A percentile compares a stretch with the other conserved stretches of the same genome.
phyloP scores from a whole-genome alignment of 2,888 invertebrate species.

The Heliconius ethilla region DNA sequence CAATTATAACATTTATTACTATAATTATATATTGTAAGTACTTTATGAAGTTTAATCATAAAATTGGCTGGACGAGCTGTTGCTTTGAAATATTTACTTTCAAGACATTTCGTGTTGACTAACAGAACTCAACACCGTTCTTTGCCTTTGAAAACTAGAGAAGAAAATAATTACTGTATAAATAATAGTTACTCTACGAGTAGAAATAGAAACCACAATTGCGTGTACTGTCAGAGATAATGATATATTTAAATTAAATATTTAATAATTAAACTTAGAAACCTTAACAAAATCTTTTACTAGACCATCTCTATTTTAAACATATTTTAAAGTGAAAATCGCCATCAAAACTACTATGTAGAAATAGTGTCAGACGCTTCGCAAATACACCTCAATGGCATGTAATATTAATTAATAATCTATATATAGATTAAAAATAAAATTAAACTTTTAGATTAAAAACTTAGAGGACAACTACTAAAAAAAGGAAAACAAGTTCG shows the following conservation, averaged over 20 bases:
- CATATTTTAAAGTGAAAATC: neutral
- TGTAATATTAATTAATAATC: neutral
- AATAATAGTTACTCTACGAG: no score
- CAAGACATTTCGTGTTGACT: no score
- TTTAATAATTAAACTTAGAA: no score
- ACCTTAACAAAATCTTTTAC: neutral
- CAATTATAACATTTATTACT: conserved; percentile 34
- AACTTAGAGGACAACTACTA: neutral
- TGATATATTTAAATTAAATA: no score
- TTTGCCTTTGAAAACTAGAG: no score
- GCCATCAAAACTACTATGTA: neutral
- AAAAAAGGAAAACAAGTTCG: neutral
- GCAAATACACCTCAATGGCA: neutral
- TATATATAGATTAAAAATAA: conserved; percentile 1
- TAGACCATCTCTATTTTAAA: neutral
- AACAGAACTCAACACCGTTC: no score
- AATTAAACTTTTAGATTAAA: neutral
- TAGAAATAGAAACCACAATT: no score
- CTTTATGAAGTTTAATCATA: neutral
- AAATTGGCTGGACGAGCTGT: neutral
- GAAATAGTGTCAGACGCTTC: no score
- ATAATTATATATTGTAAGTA: conserved; percentile 22
- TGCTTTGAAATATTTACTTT: neutral
- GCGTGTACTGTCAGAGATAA: no score
- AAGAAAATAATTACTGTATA: no score